These are phyloP conservation scores for Toxotes chatareus DNA, from an alignment of 2,113 vertebrate genomes.

Conservation along the genomic window DNA sequence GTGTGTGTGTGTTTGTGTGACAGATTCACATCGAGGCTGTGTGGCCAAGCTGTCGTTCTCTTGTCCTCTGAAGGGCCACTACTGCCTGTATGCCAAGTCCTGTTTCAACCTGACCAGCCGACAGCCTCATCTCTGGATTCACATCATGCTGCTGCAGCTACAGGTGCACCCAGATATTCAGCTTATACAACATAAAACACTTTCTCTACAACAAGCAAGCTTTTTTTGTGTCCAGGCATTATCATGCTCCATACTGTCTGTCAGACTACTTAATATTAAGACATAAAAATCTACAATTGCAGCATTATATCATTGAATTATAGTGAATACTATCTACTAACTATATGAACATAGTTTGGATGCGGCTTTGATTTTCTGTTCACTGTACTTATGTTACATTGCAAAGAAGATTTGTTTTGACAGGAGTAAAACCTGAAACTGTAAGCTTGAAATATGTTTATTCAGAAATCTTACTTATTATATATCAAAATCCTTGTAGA, in stretches of 20 bases:
- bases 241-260: not conserved
- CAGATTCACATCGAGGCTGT: slow-evolving; percentile 88
- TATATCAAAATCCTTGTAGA: not conserved
- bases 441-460: not conserved
- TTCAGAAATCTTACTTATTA: not conserved
- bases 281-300: not conserved
- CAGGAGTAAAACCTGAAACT: not conserved
- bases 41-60: slow-evolving; percentile 93
- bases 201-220: not conserved
- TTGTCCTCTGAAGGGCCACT: slow-evolving; percentile 93
- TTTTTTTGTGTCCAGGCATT: not conserved
- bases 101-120: slow-evolving; percentile 90
- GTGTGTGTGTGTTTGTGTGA: slow-evolving; percentile 19
- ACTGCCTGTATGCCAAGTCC: slow-evolving; percentile 95
- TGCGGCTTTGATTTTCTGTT: not conserved
- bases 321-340: too few species aligned
- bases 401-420: not conserved
- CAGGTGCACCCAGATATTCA: slow-evolving; percentile 84
- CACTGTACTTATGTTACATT: not conserved
- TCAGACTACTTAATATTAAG: not conserved
- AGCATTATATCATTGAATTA: not conserved
- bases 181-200: not conserved
- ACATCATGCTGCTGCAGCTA: slow-evolving; percentile 94
- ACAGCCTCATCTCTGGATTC: slow-evolving; percentile 93
- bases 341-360: not conserved